Base-by-base conservation (phyloP, 2,113 vertebrate species). In the Oostethus manadensis region DNA sequence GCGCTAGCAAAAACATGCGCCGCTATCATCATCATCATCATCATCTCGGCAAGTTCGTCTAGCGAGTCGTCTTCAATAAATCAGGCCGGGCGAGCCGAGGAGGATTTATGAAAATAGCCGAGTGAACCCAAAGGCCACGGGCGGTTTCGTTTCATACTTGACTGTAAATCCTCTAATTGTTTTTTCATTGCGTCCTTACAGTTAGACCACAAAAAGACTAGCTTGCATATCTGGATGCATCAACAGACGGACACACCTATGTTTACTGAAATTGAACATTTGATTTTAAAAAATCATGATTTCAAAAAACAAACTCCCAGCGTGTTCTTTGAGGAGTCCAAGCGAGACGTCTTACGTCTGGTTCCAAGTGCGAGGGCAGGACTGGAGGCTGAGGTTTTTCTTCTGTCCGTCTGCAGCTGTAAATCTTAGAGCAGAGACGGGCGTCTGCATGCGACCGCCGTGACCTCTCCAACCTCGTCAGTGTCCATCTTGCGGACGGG, bases 131-230 rank as follows among this genome's bases (percentile, higher is more conserved):
- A 78, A 86, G 87, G 88, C 87, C 87, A 89, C 71, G 77, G 78
- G 74, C 70, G 65, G 78, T 88, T 88, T 87, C 84, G 87, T 86
- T 81, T 78, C 76, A 76, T 83, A 75, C 80, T 80, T 80, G 78
- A 82, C 85, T 81, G 77, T 85, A 84, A 88, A 88, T 86, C 77
- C 74, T 81, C 68, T 88, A 87, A 89, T 87, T 88, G 85, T 86
- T 85, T 83, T n/a, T 86, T 84, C 79, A 84, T 64, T 83, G 80
- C 44, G 68, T 67, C 74, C 83, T 83, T 77, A 85, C 76, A 86
- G 84, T 87, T 80, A 86, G 58, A 84, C 87, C 84, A 61, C 88
- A 86, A 84, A 71, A 80, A 80, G 68, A 86, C 82, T 58, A 80
- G 75, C 74, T 86, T 82, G 77, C 82, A 87, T 86, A 85, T 89